These are phyloP conservation scores for Goniozus legneri DNA, from an alignment of 1,140 invertebrate genomes.

Conservation along the genomic window DNA sequence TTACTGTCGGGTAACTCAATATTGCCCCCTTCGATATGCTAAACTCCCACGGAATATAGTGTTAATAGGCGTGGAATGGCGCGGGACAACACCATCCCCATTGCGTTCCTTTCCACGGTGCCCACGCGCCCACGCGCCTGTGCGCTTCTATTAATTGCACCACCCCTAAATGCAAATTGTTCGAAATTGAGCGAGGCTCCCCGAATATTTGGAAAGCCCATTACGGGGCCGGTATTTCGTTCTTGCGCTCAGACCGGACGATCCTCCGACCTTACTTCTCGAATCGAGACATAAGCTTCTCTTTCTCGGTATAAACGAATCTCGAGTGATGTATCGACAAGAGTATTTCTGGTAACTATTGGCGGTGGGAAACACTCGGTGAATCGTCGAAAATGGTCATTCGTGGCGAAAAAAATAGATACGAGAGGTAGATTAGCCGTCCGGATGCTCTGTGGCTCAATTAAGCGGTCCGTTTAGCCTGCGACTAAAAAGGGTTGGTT, in stretches of 20 bases:
- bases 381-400: no score
- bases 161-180: constrained; percentile 57
- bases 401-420: no score
- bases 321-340: no score
- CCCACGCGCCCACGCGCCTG: no score
- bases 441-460: constrained; percentile 32
- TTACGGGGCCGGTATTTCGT: constrained; percentile 47
- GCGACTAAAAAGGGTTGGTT: background rate
- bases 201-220: constrained; percentile 57
- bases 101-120: no score
- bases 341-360: no score
- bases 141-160: constrained; percentile 56
- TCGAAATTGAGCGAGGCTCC: constrained; percentile 55
- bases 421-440: constrained; percentile 46
- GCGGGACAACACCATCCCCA: constrained; percentile 49
- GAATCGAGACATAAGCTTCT: no score
- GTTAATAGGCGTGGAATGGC: constrained; percentile 54
- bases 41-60: constrained; percentile 52
- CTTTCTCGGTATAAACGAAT: no score
- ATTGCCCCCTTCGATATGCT: constrained; percentile 48
- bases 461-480: background rate
- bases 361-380: no score
- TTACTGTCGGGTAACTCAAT: constrained; percentile 52
- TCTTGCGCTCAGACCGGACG: constrained; percentile 45
- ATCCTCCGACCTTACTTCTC: no score